These are phyloP conservation scores for Antennarius maculatus DNA, from an alignment of 2,797 vertebrate species.

Conservation along the genomic window DNA sequence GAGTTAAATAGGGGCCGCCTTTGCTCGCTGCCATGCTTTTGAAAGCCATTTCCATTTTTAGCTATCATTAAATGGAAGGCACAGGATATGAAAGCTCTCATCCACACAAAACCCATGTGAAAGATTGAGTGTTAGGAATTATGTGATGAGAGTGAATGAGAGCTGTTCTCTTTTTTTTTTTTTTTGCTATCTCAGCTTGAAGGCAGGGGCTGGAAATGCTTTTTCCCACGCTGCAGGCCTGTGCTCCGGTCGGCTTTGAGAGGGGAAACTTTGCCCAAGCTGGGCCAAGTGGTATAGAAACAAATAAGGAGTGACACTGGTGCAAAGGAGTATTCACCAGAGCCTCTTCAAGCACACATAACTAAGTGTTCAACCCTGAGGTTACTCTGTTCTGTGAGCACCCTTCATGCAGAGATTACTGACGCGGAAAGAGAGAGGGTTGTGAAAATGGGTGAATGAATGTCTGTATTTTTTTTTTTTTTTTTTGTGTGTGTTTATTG, in stretches of 20 bases:
- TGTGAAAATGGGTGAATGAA: slow-evolving; percentile 52
- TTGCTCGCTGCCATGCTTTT: slow-evolving; percentile 59
- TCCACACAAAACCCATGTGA: slow-evolving; percentile 46
- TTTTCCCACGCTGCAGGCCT: slow-evolving; percentile 74
- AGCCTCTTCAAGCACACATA: slow-evolving; percentile 84
- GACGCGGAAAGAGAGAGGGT: slow-evolving; percentile 47
- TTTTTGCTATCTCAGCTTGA: slow-evolving; percentile 55
- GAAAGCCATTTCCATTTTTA: slow-evolving; percentile 75
- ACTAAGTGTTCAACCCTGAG: slow-evolving; percentile 83
- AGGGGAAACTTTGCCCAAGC: slow-evolving; percentile 67
- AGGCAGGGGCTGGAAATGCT: slow-evolving; percentile 55
- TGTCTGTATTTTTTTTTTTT: slow-evolving; percentile 31
- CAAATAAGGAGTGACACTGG: slow-evolving; percentile 89
- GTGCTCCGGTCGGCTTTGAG: slow-evolving; percentile 53
- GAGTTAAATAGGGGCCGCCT: slow-evolving; percentile 67
- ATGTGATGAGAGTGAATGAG: slow-evolving; percentile 66
- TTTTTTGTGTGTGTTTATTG: slow-evolving; percentile 35
- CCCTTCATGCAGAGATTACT: slow-evolving; percentile 54
- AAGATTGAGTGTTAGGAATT: slow-evolving; percentile 58
- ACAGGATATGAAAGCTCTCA: slow-evolving; percentile 54
- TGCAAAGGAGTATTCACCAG: slow-evolving; percentile 81
- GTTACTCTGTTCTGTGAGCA: slow-evolving; percentile 77
- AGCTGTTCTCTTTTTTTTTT: slow-evolving; percentile 37
- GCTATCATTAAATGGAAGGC: slow-evolving; percentile 67
- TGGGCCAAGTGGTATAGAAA: slow-evolving; percentile 79